Evolutionary conservation across 2,113 vertebrate species (phyloP).

Genomic region (Aix galericulata): DNA sequence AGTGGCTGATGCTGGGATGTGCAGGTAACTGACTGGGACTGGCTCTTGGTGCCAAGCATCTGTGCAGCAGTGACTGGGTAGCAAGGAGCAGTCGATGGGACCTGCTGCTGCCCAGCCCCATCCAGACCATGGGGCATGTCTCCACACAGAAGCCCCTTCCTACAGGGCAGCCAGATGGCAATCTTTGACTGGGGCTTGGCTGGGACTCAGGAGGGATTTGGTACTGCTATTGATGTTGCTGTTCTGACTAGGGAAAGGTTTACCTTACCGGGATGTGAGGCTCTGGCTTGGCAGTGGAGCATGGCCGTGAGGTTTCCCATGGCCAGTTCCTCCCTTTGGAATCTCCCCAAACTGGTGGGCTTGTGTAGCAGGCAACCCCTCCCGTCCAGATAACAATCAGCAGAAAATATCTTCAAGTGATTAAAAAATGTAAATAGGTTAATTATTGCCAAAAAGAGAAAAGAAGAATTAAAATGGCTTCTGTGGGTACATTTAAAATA

Average conservation of each 20-base stretch:
- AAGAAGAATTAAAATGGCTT: conserved; percentile 63
- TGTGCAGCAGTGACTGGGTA: background rate
- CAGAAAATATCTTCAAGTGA: conserved; percentile 19
- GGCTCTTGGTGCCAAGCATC: background rate
- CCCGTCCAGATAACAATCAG: background rate
- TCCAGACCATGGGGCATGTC: background rate
- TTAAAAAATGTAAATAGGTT: conserved; percentile 67
- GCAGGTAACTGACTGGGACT: background rate
- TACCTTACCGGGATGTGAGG: background rate
- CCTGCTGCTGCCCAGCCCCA: fast-evolving
- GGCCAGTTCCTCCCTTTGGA: background rate
- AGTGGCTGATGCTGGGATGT: background rate
- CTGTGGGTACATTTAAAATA: conserved; percentile 68
- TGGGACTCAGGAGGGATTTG: fast-evolving
- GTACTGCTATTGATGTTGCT: background rate
- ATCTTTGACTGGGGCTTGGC: background rate
- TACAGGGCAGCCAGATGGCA: background rate
- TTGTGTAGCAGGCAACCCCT: background rate
- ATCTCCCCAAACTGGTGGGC: fast-evolving
- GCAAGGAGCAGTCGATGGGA: fast-evolving
- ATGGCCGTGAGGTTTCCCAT: background rate
- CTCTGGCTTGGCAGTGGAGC: background rate
- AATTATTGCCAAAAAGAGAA: conserved; percentile 69
- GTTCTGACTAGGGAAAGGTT: background rate
- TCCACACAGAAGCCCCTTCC: background rate